Evolutionary conservation across 2,113 vertebrate genomes (phyloP).

Genomic region (Apaloderma vittatum): DNA sequence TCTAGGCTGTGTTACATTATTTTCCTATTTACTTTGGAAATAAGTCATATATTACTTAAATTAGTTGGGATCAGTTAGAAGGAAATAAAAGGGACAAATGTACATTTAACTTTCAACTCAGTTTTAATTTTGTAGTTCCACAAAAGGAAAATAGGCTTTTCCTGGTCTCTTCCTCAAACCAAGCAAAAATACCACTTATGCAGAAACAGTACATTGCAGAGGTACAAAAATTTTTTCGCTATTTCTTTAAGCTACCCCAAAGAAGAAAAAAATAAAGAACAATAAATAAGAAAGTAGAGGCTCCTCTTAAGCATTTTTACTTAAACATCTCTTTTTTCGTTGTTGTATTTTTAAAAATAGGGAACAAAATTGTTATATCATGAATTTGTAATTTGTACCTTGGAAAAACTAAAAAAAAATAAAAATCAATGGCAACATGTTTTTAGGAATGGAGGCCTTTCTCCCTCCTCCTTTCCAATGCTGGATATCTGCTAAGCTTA

Average conservation of each 20-base stretch:
- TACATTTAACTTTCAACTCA: slow-evolving; percentile 16
- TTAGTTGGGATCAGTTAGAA: neutral
- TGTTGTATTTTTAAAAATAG: neutral
- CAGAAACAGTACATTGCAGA: neutral
- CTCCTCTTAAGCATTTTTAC: neutral
- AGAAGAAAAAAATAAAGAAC: neutral
- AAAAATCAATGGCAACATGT: accelerated
- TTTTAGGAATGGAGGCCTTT: neutral
- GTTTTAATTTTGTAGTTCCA: neutral
- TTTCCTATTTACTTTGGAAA: neutral
- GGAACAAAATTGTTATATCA: neutral
- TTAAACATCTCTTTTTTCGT: neutral
- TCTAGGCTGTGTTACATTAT: neutral
- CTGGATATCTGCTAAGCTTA: neutral
- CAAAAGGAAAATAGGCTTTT: neutral
- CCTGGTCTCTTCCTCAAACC: neutral
- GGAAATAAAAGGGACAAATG: neutral
- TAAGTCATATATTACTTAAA: neutral
- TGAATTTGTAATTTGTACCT: neutral
- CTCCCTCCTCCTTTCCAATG: too few species aligned
- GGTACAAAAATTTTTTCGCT: neutral
- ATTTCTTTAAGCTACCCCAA: neutral
- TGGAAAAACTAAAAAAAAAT: neutral
- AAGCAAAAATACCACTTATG: neutral
- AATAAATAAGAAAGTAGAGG: neutral